Conservation (phyloP, 2,113 vertebrate species). For the Dipodomys spectabilis region DNA sequence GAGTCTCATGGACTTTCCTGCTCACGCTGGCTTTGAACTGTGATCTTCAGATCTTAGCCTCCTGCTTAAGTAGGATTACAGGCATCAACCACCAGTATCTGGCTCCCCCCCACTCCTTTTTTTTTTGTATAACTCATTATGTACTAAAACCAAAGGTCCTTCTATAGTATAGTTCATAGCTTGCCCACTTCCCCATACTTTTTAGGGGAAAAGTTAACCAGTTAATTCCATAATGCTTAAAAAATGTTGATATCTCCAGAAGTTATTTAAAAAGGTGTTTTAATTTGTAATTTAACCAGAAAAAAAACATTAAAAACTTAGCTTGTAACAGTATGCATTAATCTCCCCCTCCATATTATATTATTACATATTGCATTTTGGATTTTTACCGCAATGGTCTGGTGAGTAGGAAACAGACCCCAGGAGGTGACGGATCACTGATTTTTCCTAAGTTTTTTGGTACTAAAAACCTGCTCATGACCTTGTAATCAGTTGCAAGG, state of each 20-base stretch:
- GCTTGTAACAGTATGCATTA: neutral
- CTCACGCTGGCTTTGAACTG: too few relatives aligned
- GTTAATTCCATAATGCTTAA: slow-evolving; percentile 40
- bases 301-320: slow-evolving; percentile 40
- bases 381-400: neutral
- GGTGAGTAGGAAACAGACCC: neutral
- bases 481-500: neutral
- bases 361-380: neutral
- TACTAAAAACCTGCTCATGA: neutral
- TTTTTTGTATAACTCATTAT: slow-evolving; percentile 7
- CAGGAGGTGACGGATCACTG: neutral
- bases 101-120: neutral
- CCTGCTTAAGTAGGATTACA: too few relatives aligned
- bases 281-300: slow-evolving; percentile 43
- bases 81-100: too few relatives aligned
- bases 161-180: slow-evolving; percentile 3
- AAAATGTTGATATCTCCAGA: neutral
- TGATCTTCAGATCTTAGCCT: too few relatives aligned
- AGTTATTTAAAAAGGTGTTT: slow-evolving; percentile 27
- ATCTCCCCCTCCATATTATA: neutral
- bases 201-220: slow-evolving; percentile 24
- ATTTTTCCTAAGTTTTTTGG: neutral
- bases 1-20: too few relatives aligned
- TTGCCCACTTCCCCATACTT: neutral
- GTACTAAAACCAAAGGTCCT: neutral